Conservation (phyloP, 2,797 vertebrate genomes). For the Malurus splendens region DNA sequence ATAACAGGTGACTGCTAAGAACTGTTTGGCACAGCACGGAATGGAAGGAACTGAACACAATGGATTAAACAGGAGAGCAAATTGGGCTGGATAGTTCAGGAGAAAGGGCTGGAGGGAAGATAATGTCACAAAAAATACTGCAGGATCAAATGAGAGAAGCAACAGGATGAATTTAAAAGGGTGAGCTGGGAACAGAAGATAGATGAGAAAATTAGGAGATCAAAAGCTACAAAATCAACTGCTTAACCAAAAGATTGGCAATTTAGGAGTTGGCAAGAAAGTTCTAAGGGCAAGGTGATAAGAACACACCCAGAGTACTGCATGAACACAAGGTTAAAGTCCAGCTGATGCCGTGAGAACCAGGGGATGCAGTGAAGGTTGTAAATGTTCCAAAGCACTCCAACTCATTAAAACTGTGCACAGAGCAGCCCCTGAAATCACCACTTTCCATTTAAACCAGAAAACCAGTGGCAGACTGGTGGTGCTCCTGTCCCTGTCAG, state of each 20-base stretch:
- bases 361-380: background rate
- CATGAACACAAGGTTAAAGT: background rate
- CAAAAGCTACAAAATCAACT: background rate
- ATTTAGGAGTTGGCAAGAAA: background rate
- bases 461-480: background rate
- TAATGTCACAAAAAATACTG: background rate
- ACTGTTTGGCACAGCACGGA: slow-evolving; percentile 1
- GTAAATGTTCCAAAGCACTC: background rate
- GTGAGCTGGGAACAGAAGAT: background rate
- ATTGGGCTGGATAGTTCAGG: background rate
- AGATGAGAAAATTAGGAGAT: background rate
- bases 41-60: background rate
- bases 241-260: background rate
- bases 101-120: background rate
- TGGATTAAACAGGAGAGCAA: background rate
- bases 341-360: background rate
- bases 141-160: background rate
- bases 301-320: background rate
- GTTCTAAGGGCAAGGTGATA: background rate
- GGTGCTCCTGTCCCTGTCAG: background rate
- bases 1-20: background rate
- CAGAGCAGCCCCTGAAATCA: background rate
- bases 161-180: background rate
- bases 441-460: background rate
- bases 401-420: background rate